These are phyloP conservation scores for Leucophenga varia DNA, from an alignment of 1,140 invertebrate genomes.

Conservation along the genomic window DNA sequence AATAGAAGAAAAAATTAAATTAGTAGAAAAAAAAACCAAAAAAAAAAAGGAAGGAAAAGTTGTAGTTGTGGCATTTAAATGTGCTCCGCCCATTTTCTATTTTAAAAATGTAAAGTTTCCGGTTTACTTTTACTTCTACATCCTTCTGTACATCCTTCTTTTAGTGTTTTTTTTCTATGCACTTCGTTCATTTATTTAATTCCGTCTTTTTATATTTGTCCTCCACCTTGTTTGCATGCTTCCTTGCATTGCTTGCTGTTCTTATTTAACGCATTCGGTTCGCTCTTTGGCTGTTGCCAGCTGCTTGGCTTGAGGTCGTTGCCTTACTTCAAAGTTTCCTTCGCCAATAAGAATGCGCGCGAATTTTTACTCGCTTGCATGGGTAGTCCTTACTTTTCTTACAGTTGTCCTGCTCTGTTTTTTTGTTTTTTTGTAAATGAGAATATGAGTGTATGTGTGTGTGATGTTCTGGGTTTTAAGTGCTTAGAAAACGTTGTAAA, in stretches of 20 bases:
- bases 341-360: slow-evolving; percentile 41
- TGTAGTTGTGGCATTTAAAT: slow-evolving; percentile 41
- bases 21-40: slow-evolving; percentile 9
- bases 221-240: slow-evolving; percentile 20
- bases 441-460: no score
- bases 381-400: no score
- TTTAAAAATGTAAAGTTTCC: slow-evolving; percentile 46
- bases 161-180: slow-evolving; percentile 31
- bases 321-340: slow-evolving; percentile 15
- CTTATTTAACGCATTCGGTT: slow-evolving; percentile 2
- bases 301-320: slow-evolving; percentile 23
- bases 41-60: no score
- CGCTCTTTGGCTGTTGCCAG: slow-evolving; percentile 11
- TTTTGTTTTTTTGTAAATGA: no score
- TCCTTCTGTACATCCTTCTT: neutral
- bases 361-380: no score
- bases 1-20: slow-evolving; percentile 6
- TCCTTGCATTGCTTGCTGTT: slow-evolving; percentile 25
- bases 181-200: slow-evolving; percentile 47
- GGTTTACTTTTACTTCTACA: slow-evolving; percentile 23
- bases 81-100: slow-evolving; percentile 52
- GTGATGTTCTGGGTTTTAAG: no score
- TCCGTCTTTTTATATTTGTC: neutral
- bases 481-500: no score
- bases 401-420: no score